Base-by-base conservation (phyloP, 2,888 invertebrate species). In the Glyphotaelius pellucidus region DNA sequence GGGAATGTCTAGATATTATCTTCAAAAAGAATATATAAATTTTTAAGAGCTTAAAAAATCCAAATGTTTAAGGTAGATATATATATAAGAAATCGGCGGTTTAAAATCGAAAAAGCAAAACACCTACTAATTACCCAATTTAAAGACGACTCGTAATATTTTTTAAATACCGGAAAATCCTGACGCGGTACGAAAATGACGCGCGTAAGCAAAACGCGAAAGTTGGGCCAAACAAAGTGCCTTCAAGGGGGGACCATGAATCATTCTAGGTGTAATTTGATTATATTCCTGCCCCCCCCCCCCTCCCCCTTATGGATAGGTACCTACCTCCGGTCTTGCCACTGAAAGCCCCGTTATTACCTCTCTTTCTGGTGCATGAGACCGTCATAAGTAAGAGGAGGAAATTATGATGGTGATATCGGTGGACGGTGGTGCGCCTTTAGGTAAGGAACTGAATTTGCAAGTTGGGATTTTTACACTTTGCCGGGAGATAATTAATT, bases 181-280 rank as follows among this genome's bases (percentile, higher is more conserved):
- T 83, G 83, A 83, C 19, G 83, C 19, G 35, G 35, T 11, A 38
- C 25, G 35, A 19, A 32, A 83, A 83, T 35, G 83, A 83, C 83
- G 32, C 35, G 83, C 83, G 35, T 35, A 83, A 83, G 83, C 83
- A 83, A 83, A 81, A 81, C 81, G 81, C 32, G 31, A 15, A 83
- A 83, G 83, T 83, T 25, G 25, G 35, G 19, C 83, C 25, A 35
- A 83, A 83, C 83, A 83, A 83, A 35, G 35, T 38, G 83, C 9
- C 83, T 32, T 12, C 5, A 83, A 25, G 11, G 31, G 86, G 86
- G 38, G 85, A 42, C n/a, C 86, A n/a, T 86, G 42, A 86, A 86
- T 86, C 86, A 86, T 86, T 86, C 86, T 30, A 15, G 15, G 3
- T 4, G 86, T 86, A 86, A 86, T 86, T 86, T 86, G 86, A 86